phyloP scores from a whole-genome alignment of 2,888 invertebrate genomes.

The Ypsolopha sequella region DNA sequence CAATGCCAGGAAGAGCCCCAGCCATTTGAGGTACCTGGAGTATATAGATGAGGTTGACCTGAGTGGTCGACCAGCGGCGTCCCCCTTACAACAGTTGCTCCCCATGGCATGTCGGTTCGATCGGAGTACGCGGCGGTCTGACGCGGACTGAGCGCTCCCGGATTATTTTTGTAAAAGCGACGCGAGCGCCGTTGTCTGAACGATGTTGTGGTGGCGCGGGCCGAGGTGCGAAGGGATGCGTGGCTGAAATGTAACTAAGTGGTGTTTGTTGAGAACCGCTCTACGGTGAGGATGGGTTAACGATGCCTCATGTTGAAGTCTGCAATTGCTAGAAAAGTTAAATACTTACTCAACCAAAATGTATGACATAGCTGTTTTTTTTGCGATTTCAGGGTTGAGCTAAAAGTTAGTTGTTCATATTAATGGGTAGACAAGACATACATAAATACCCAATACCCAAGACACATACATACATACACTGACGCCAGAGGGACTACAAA shows the following conservation, averaged over 20 bases:
- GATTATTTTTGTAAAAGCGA: conserved; percentile 49
- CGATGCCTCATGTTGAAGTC: too few species aligned
- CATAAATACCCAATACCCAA: too few species aligned
- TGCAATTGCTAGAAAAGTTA: too few species aligned
- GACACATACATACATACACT: too few species aligned
- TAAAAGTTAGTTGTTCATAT: too few species aligned
- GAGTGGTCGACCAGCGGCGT: conserved; percentile 55
- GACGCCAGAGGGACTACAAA: too few species aligned
- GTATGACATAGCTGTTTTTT: too few species aligned
- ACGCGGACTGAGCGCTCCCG: conserved; percentile 44
- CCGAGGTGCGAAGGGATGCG: neutral
- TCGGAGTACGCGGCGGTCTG: conserved; percentile 42
- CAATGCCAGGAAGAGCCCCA: conserved; percentile 41
- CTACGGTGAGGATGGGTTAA: conserved; percentile 3
- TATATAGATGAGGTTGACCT: conserved; percentile 60
- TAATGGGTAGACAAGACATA: too few species aligned
- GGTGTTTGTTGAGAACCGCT: conserved; percentile 11
- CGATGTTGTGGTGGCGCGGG: conserved; percentile 18
- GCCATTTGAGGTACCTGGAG: conserved; percentile 57
- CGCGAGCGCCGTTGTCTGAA: conserved; percentile 32
- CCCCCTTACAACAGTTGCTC: conserved; percentile 73
- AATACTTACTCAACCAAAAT: too few species aligned
- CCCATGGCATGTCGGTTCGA: conserved; percentile 62
- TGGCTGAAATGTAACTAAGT: neutral
- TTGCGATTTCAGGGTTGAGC: too few species aligned